A percentile compares a stretch with the other conserved stretches of the same genome.
Conservation (phyloP, 1,140 invertebrate genomes). For the Sinonovacula constricta region DNA sequence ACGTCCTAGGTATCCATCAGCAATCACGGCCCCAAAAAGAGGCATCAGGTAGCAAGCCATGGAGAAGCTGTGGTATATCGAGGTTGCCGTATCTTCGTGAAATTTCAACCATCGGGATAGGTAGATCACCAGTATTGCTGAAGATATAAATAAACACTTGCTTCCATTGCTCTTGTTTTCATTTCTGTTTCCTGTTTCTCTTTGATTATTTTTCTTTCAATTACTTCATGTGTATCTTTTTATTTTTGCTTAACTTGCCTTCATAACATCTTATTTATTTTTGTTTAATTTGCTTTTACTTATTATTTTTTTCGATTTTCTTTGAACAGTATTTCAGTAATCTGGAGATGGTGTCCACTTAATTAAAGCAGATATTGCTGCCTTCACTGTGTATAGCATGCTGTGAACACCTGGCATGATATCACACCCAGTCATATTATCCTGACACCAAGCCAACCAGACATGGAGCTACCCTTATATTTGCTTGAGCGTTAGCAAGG, state of each 20-base stretch:
- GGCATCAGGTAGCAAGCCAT: constrained; percentile 94
- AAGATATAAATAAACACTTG: neutral
- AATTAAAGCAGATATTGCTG: no score
- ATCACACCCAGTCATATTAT: no score
- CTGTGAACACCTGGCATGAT: no score
- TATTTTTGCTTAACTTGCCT: neutral
- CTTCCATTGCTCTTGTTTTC: neutral
- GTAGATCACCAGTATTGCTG: constrained; percentile 91
- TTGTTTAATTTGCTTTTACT: neutral
- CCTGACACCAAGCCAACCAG: no score
- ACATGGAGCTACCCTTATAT: no score
- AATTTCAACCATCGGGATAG: constrained; percentile 82
- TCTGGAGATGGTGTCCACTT: no score
- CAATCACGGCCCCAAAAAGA: constrained; percentile 90
- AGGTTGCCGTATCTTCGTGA: constrained; percentile 84
- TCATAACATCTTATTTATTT: neutral
- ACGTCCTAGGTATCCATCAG: constrained; percentile 88
- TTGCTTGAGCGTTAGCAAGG: no score
- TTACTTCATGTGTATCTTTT: neutral
- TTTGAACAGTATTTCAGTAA: neutral
- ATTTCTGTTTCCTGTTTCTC: neutral
- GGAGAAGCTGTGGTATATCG: constrained; percentile 90
- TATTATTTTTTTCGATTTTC: neutral
- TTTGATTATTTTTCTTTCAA: neutral
- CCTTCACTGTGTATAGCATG: no score